Evolutionary conservation across 2,113 vertebrate species (phyloP).

Genomic region (Petrocephalus microphthalmus): DNA sequence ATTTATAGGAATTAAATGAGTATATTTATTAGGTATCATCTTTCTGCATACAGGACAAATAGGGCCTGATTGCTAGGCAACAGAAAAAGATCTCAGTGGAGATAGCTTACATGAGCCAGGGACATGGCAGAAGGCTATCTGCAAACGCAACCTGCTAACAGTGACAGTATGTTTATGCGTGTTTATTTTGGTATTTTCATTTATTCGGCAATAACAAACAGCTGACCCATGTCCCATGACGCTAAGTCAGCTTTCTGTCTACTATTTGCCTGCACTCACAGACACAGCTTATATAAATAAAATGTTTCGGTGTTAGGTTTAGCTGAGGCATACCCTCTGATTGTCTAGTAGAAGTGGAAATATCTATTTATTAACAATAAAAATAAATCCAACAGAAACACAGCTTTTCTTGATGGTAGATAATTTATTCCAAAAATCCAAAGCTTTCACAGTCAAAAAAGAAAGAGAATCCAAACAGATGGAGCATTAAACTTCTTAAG

Average conservation of each 20-base stretch:
- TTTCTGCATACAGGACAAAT: not conserved
- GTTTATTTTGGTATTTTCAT: not conserved
- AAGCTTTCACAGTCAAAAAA: not conserved
- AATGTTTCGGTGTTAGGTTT: not conserved
- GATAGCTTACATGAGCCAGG: not conserved
- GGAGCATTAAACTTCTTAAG: not conserved
- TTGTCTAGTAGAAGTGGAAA: not conserved
- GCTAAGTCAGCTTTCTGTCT: not conserved
- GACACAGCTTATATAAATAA: not conserved
- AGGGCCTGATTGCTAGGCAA: not conserved
- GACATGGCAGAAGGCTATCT: not conserved
- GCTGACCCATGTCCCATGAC: not conserved
- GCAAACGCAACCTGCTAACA: not conserved
- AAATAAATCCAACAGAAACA: not conserved
- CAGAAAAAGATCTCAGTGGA: constrained; percentile 1
- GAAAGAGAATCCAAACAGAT: not conserved
- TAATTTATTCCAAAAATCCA: not conserved
- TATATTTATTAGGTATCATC: constrained; percentile 2
- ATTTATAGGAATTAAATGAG: not conserved
- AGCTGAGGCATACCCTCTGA: not conserved
- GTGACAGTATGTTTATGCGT: not conserved
- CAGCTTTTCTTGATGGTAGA: not conserved
- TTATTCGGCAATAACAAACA: not conserved
- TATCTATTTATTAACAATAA: not conserved
- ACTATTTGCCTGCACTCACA: not conserved